Base-by-base conservation (phyloP, 2,888 invertebrate species). In the Euplexia lucipara region DNA sequence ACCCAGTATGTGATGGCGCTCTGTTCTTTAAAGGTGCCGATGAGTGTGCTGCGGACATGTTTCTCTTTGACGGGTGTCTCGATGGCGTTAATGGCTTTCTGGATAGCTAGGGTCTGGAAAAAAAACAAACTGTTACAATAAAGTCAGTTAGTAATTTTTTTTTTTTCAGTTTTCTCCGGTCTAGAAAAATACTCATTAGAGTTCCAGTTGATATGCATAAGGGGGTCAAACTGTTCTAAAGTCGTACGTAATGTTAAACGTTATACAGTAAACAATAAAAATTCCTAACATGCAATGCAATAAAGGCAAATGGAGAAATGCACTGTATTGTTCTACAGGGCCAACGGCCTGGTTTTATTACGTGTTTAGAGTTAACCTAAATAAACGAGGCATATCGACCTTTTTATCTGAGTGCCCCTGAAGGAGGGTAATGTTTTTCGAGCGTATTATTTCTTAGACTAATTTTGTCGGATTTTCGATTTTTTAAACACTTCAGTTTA, bases 51-150 rank as follows among this genome's bases (percentile, higher is more conserved):
- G 79, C 99, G 97, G 45, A 99, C 99, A 97, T 99, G 99, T 96
- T 99, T 99, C 90, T 99, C 99, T 95, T 99, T 99, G 0, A 99
- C 98, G 1, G 99, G 99, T 9, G 97, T 97, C 93, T 99, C 99
- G 75, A 97, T 96, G 12, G 97, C 96, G 92, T 98, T 99, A 78
- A 99, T 97, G 20, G 99, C 99, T 94, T 99, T 99, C 83, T 97
- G 97, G 69, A 99, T 97, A 76, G 98, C 98, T 83, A 97, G 96
- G 60, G 97, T 96, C 98, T 98, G 95, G 37, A 76, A 57, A 53
- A 66, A 42, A 57, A 57, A 57, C 12, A 10, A 10, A 16, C 18
- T n/a, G 16, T 49, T 67, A 48, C 12, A 52, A 18, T 10, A 58
- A 45, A 16, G 5, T 8, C 8, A 16, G 1, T 0, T n/a, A 9